Base-by-base conservation (phyloP, 2,113 vertebrate genomes). In the Brachyhypopomus gauderio region DNA sequence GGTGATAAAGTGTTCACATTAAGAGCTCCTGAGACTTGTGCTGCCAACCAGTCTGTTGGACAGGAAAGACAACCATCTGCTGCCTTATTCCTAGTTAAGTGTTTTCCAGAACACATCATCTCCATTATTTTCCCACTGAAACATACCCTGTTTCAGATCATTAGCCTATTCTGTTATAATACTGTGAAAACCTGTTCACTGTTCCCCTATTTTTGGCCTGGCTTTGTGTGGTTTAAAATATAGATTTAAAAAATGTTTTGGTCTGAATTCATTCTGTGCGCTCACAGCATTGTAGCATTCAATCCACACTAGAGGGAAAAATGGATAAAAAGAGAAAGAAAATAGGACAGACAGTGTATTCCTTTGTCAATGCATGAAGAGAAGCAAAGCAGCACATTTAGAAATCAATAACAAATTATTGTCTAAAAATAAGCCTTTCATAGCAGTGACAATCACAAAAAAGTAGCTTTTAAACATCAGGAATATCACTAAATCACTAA, bases 61-160 rank as follows among this genome's bases (percentile, higher is more conserved):
- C 75, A 74, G 75, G 80, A 73, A 79, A 76, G 66, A 81, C 45
- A 72, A 76, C 79, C 84, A 85, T 85, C 84, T 85, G 84, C 81
- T 82, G 73, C 72, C 30, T 25, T 79, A 66, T 82, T 82, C 66
- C 64, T 82, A 58, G 64, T 79, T 72, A 75, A 70, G 66, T 70
- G 72, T 81, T 76, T 69, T 75, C 36, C 52, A 58, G 63, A 75
- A 45, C 36, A 59, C 66, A 70, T 70, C 66, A 70, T 70, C 66
- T 22, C 34, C 66, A 70, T 70, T 41, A 70, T 70, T n/a, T 70
- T 70, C 67, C 64, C 79, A 67, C 59, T 74, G 75, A 73, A 80
- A 67, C 69, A 63, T 69, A 64, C 52, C 63, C 55, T 59, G 72
- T 58, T 76, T 60, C 67, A 74, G 80, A 55, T 17, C 12, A 60